Evolutionary conservation across 1,140 invertebrate species (phyloP).

Genomic region (Ooceraea biroi): DNA sequence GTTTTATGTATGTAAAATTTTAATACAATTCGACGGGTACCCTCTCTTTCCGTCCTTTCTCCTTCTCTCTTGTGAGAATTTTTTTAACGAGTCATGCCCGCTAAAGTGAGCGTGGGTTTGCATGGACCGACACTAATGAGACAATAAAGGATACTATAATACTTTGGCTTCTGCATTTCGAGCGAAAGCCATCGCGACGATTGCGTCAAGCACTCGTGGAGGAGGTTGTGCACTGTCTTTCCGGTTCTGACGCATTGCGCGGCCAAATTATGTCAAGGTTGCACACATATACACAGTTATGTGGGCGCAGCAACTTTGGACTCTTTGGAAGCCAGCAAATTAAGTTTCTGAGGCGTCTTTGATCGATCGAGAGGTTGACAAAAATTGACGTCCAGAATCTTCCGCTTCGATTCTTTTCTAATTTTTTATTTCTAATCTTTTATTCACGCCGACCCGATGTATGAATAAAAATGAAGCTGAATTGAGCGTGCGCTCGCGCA

Average conservation of each 20-base stretch:
- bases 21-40: constrained; percentile 12
- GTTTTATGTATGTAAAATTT: neutral
- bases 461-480: constrained; percentile 49
- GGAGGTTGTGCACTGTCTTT: neutral
- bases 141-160: constrained; percentile 39
- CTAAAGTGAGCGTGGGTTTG: constrained; percentile 44
- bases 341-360: neutral
- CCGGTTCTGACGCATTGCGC: constrained; percentile 11
- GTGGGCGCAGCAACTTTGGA: too few species aligned
- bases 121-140: constrained; percentile 13
- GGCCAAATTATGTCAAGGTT: constrained; percentile 13
- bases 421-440: neutral
- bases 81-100: constrained; percentile 14
- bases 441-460: constrained; percentile 6
- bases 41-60: too few species aligned
- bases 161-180: constrained; percentile 30
- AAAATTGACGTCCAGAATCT: too few species aligned
- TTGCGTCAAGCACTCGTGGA: neutral
- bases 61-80: neutral
- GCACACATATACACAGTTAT: too few species aligned
- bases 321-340: neutral
- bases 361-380: too few species aligned
- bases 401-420: too few species aligned
- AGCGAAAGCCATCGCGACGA: constrained; percentile 11
- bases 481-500: constrained; percentile 16